A percentile compares a stretch with the other conserved stretches of the same genome.
Evolutionary conservation across 2,888 invertebrate species (phyloP).

Genomic region (Lottia gigantea): DNA sequence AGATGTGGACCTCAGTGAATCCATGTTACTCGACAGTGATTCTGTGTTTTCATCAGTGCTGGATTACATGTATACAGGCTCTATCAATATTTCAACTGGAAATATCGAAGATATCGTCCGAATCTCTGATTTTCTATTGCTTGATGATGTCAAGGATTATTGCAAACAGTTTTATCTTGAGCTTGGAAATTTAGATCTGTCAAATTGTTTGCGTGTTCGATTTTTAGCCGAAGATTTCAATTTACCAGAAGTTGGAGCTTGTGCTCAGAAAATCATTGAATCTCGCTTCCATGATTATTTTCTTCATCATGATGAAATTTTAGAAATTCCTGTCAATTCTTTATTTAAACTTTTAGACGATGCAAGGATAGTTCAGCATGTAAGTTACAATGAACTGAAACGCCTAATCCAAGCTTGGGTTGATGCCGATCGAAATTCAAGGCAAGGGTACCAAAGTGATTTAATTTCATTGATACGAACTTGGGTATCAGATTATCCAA

Average conservation of each 20-base stretch:
- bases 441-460: slow-evolving; percentile 44
- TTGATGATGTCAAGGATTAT: slow-evolving; percentile 64
- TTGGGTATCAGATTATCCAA: slow-evolving; percentile 47
- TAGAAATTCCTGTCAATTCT: slow-evolving; percentile 55
- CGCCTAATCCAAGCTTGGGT: slow-evolving; percentile 57
- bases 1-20: slow-evolving; percentile 60
- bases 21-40: slow-evolving; percentile 55
- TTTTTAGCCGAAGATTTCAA: slow-evolving; percentile 62
- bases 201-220: slow-evolving; percentile 57
- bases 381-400: slow-evolving; percentile 53
- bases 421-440: slow-evolving; percentile 44
- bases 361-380: slow-evolving; percentile 55
- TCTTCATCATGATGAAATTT: slow-evolving; percentile 59
- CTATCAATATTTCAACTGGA: slow-evolving; percentile 50
- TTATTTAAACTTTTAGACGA: slow-evolving; percentile 56
- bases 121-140: slow-evolving; percentile 61
- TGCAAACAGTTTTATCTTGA: slow-evolving; percentile 61
- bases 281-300: slow-evolving; percentile 64
- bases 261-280: slow-evolving; percentile 57
- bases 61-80: slow-evolving; percentile 63
- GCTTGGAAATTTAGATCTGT: slow-evolving; percentile 61
- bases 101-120: slow-evolving; percentile 60
- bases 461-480: slow-evolving; percentile 49
- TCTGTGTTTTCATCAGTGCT: slow-evolving; percentile 56
- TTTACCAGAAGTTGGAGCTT: slow-evolving; percentile 52